Evolutionary conservation across 2,113 vertebrate genomes (phyloP), one percentile per base, ranked within the genome.

Genomic region (Trichechus manatus): DNA sequence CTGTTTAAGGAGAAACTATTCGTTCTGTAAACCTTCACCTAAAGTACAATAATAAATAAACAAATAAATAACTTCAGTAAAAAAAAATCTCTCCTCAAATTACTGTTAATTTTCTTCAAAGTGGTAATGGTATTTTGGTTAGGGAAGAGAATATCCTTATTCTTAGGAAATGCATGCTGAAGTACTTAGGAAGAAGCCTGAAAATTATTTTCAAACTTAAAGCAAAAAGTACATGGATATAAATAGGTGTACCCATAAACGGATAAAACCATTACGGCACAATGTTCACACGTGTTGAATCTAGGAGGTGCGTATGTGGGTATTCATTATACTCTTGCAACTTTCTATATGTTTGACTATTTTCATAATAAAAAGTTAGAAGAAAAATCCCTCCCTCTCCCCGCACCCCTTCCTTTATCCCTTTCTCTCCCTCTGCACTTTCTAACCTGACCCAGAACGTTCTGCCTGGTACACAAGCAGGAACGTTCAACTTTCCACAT

Each of bases 281-380:
- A 22, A 14, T 0, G 19, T 13, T 15, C 15, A 5, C 36, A 3
- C 6, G 23, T 5, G 9, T 56, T 10, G 44, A 9, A 22, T 4
- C 10, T 3, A 3, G 1, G 15, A 23, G 20, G 42, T 4, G 9
- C 23, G 33, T 7, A 2, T 0, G 9, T 6, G 42, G 19, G 3
- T 22, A 2, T 29, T 42, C 42, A 0, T 1, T 8, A 9, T 1
- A 0, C 17, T 20, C 7, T 22, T 29, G 9, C 56, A 36, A 0
- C 39, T 70, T 44, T 70, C 83, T 53, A 0, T 5, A 5, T 47
- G 50, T 22, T 27, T 63, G 36, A n/a, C 39, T 29, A n/a, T 64
- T 92, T 94, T 78, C n/a, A 9, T 36, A 39, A 59, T 27, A 33
- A 74, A 85, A 88, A 59, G 9, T 22, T 8, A 6, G 9, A 33